A percentile compares a stretch with the other conserved stretches of the same genome.
These are phyloP conservation scores for Melanostoma scalare DNA, from an alignment of 2,888 invertebrate genomes.

Conservation along the genomic window DNA sequence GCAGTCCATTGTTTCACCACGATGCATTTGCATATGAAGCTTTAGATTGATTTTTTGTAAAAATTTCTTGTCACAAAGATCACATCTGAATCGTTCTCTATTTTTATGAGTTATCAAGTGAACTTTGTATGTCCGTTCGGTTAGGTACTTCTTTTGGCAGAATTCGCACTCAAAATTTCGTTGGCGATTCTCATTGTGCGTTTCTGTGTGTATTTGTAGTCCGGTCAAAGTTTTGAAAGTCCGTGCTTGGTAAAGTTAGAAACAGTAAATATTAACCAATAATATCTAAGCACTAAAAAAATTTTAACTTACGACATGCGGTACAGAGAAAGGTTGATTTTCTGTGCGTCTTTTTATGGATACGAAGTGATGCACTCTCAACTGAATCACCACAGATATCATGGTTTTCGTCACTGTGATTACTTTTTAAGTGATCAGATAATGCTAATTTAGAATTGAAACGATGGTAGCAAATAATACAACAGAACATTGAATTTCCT, in stretches of 20 bases:
- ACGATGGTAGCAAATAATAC: constrained; percentile 40
- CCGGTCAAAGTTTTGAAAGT: constrained; percentile 71
- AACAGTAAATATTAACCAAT: background rate
- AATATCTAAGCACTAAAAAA: background rate
- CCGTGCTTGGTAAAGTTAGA: constrained; percentile 57
- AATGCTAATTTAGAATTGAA: constrained; percentile 28
- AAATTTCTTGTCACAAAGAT: constrained; percentile 73
- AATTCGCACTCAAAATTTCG: constrained; percentile 70
- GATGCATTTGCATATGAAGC: constrained; percentile 75
- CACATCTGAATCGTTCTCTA: constrained; percentile 69
- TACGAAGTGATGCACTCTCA: constrained; percentile 30
- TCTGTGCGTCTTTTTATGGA: constrained; percentile 47
- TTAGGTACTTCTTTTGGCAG: constrained; percentile 72
- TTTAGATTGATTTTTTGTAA: constrained; percentile 73
- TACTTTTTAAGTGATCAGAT: constrained; percentile 31
- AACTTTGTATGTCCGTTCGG: constrained; percentile 66
- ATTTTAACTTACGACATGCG: constrained; percentile 73
- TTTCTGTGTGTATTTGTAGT: constrained; percentile 69
- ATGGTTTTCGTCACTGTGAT: constrained; percentile 31
- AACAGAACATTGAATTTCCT: constrained; percentile 23
- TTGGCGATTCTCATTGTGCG: constrained; percentile 70
- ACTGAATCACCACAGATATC: constrained; percentile 33
- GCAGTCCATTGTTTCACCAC: constrained; percentile 74
- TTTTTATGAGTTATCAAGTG: constrained; percentile 67
- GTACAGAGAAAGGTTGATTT: constrained; percentile 63